These are phyloP conservation scores for Drosophila glabriapex DNA, from an alignment of 2,888 invertebrate genomes.

Conservation along the genomic window DNA sequence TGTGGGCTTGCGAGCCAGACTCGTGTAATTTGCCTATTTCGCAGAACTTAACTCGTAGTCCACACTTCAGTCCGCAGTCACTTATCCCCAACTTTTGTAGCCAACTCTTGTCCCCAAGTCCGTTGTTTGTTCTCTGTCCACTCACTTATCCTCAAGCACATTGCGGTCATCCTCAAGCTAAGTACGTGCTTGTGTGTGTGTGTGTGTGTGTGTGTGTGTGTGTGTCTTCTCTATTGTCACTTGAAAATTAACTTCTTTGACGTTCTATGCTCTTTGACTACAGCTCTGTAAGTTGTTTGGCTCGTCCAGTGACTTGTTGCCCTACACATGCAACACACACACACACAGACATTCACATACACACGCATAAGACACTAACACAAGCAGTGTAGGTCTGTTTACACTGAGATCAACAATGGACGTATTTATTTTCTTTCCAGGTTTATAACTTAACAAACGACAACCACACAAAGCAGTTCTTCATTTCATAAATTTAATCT, in stretches of 20 bases:
- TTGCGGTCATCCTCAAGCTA: slow-evolving; percentile 64
- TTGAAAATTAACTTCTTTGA: slow-evolving; percentile 73
- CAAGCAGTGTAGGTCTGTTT: background rate
- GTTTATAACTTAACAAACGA: background rate
- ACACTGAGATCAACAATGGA: slow-evolving; percentile 14
- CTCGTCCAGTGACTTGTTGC: slow-evolving; percentile 33
- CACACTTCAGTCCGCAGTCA: slow-evolving; percentile 15
- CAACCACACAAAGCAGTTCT: background rate
- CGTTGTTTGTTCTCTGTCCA: slow-evolving; percentile 16
- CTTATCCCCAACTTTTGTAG: slow-evolving; percentile 7
- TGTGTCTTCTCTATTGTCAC: slow-evolving; percentile 38
- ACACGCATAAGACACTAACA: background rate
- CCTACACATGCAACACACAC: background rate
- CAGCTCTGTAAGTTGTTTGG: slow-evolving; percentile 33
- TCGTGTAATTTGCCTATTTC: slow-evolving; percentile 18
- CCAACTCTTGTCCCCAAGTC: slow-evolving; percentile 18
- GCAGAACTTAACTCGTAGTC: slow-evolving; percentile 24
- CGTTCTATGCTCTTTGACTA: slow-evolving; percentile 43
- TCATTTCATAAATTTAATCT: background rate
- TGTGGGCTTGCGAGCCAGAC: slow-evolving; percentile 11
- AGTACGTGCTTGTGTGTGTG: slow-evolving; percentile 13
- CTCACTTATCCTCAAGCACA: slow-evolving; percentile 49
- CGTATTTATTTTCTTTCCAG: background rate
- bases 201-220: background rate
- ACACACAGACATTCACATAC: background rate